Evolutionary conservation across 1,140 invertebrate genomes (phyloP), one percentile per base, ranked within the genome.

Genomic region (Zaprionus ornatus): DNA sequence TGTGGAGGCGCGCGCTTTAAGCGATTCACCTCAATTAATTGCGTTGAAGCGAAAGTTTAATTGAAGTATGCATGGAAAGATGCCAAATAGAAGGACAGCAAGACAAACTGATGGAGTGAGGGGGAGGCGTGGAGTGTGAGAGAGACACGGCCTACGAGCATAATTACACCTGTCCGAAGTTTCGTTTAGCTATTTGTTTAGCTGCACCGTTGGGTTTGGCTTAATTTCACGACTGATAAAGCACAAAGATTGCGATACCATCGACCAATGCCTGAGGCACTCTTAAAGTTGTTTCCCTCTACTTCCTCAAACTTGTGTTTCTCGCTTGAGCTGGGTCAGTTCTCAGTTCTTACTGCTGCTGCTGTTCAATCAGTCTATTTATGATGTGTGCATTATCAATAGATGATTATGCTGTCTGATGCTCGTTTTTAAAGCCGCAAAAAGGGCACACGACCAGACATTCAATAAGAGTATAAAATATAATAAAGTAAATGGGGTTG

Each of bases 161-260:
- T 90, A 90, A 90, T 90, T 90, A 90, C 81, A 90, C 86, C 85
- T 90, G 85, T 90, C 85, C 65, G 79, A 90, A 69, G 64, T 54
- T 66, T 90, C 56, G 37, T 50, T 56, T 27, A 74, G 65, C 66
- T 74, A 73, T 74, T 87, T 79, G 79, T 86, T 71, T 23, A 15
- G 17, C 40, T 57, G 21, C 25, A 25, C 23, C 15, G 27, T 74
- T 59, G 42, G 52, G 21, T 59, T 78, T 63, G 45, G 59, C 79
- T 90, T 78, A 90, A 90, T 90, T 90, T 90, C 85, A 90, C 85
- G 85, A 85, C 78, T 90, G 85, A 90, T 85, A 86, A 90, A 90
- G 77, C 81, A 72, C 82, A 79, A 85, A 85, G 59, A 75, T 75
- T 75, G 55, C 55, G 50, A 60, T 23, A 15, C 25, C n/a, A 42